Conservation (phyloP, 2,888 invertebrate species). For the Acanthoscelides obtectus region DNA sequence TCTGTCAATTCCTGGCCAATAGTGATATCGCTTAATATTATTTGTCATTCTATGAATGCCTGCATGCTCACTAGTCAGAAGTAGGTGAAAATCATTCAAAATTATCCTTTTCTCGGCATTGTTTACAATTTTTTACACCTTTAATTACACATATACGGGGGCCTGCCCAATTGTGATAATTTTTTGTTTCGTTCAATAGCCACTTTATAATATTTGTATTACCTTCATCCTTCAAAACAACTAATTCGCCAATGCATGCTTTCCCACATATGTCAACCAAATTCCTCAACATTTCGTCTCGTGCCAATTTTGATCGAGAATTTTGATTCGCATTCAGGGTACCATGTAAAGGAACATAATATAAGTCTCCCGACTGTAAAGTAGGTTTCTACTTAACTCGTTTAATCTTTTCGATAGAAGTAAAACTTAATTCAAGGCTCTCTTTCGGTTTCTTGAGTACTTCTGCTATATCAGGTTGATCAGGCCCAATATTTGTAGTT, state of each 20-base stretch:
- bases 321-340: background rate
- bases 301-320: background rate
- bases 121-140: too few relatives aligned
- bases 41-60: slow-evolving; percentile 14
- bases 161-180: background rate
- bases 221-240: background rate
- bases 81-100: too few relatives aligned
- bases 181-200: background rate
- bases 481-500: background rate
- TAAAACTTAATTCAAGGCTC: too few relatives aligned
- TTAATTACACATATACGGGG: too few relatives aligned
- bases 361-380: background rate
- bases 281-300: background rate
- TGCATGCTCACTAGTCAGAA: too few relatives aligned
- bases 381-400: background rate
- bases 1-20: slow-evolving; percentile 12
- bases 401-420: too few relatives aligned
- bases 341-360: background rate
- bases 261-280: background rate
- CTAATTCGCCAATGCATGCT: background rate
- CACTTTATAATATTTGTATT: background rate
- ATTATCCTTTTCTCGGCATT: too few relatives aligned
- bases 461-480: background rate
- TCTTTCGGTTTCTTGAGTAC: too few relatives aligned
- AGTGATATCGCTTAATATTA: slow-evolving; percentile 18